Conservation (phyloP, 1,140 invertebrate genomes). For the Varroa destructor region DNA sequence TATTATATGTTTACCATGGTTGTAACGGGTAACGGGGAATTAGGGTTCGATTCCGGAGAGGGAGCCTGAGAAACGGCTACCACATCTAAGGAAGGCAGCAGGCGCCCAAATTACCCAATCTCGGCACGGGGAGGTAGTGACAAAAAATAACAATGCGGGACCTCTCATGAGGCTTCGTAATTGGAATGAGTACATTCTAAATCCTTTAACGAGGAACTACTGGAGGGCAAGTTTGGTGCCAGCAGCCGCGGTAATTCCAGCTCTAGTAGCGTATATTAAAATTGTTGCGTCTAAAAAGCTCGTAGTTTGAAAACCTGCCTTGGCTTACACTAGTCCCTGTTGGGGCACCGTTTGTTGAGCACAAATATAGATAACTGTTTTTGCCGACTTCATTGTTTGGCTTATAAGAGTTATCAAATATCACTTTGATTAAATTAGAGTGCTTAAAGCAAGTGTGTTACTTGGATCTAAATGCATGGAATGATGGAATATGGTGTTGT, state of each 20-base stretch:
- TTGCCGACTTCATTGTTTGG: no score
- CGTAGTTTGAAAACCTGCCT: background rate
- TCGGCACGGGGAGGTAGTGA: constrained; percentile 60
- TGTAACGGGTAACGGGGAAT: background rate
- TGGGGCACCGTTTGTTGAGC: background rate
- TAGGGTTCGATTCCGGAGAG: background rate
- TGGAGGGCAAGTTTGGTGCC: constrained; percentile 35
- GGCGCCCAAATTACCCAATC: constrained; percentile 67
- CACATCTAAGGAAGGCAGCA: background rate
- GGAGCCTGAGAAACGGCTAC: background rate
- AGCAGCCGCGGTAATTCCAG: constrained; percentile 65
- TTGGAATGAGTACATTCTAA: no score
- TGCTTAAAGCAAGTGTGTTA: no score
- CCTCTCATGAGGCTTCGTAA: constrained; percentile 55
- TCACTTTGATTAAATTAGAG: no score
- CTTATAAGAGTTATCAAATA: no score
- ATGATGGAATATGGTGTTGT: no score
- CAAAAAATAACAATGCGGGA: constrained; percentile 72
- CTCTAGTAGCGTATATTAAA: constrained; percentile 75
- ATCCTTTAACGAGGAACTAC: background rate
- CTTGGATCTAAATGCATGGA: no score
- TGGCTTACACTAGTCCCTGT: background rate
- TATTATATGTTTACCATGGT: background rate
- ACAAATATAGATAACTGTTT: background rate
- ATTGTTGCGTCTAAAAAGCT: constrained; percentile 49